phyloP scores from a whole-genome alignment of 2,113 vertebrate genomes.

The Plecturocebus donacophilus region DNA sequence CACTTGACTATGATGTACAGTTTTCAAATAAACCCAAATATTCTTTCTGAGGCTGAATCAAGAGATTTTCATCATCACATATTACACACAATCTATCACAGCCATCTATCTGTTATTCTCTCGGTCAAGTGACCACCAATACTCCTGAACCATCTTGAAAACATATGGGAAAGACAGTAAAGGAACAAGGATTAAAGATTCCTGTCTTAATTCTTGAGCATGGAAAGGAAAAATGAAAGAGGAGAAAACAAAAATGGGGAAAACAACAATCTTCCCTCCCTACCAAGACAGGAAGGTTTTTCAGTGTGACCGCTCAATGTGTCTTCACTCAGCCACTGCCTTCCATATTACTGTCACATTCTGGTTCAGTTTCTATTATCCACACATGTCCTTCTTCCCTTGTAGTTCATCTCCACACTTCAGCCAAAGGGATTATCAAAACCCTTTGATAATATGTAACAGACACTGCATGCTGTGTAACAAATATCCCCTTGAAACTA shows the following conservation, averaged over 20 bases:
- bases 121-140: not conserved
- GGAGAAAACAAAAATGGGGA: not conserved
- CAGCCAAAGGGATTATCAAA: not conserved
- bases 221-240: not conserved
- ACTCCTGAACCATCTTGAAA: not conserved
- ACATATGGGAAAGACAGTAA: not conserved
- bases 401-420: not conserved
- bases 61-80: not conserved
- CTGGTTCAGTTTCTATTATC: not conserved
- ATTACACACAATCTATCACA: not conserved
- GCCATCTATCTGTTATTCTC: not conserved
- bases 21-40: not conserved
- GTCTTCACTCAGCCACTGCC: not conserved
- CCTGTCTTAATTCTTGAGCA: not conserved
- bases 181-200: not conserved
- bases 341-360: not conserved
- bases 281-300: not conserved
- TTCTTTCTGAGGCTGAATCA: not conserved
- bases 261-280: not conserved
- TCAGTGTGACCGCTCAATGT: fast-evolving
- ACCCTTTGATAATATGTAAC: too few relatives aligned
- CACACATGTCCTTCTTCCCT: not conserved
- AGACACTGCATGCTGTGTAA: not conserved
- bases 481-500: not conserved
- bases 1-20: not conserved